These are phyloP conservation scores for Harpagoxenus sublaevis DNA, from an alignment of 2,888 invertebrate genomes.

Conservation along the genomic window DNA sequence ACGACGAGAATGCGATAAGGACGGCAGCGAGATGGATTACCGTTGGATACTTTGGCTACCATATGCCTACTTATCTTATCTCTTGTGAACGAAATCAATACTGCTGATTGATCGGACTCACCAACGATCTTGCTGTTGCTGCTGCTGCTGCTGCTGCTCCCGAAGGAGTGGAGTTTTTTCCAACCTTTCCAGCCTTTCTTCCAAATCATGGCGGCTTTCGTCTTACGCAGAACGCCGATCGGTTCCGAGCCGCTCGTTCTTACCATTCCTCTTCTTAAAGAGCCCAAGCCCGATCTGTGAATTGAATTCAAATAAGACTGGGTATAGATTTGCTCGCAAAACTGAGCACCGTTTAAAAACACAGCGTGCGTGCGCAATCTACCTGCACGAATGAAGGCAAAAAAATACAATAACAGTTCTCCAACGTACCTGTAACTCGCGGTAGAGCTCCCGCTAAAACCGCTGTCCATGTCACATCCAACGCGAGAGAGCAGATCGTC, in stretches of 20 bases:
- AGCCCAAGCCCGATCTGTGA: conserved; percentile 83
- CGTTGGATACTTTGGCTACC: not conserved
- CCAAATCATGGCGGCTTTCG: conserved; percentile 84
- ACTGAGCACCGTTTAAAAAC: not conserved
- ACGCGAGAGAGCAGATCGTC: conserved; percentile 92
- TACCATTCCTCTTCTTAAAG: conserved; percentile 80
- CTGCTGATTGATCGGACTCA: conserved; percentile 85
- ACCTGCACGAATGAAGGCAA: not conserved
- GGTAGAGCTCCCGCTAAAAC: conserved; percentile 94
- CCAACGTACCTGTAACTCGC: conserved; percentile 89
- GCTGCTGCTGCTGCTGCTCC: conserved; percentile 89
- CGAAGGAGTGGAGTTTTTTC: conserved; percentile 92
- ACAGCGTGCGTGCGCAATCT: not conserved
- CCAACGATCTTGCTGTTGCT: conserved; percentile 90
- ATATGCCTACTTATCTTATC: not conserved
- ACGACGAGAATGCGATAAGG: conserved; percentile 37
- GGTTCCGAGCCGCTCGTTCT: conserved; percentile 78
- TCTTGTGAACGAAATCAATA: conserved; percentile 23
- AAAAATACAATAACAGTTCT: not conserved
- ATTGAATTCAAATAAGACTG: not conserved
- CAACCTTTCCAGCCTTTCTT: conserved; percentile 89
- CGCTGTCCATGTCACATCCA: conserved; percentile 92
- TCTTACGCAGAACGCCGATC: conserved; percentile 78
- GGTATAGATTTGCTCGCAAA: not conserved
- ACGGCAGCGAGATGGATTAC: conserved; percentile 45